These are phyloP conservation scores for Anthonomus grandis DNA, from an alignment of 1,140 invertebrate genomes.

Conservation along the genomic window DNA sequence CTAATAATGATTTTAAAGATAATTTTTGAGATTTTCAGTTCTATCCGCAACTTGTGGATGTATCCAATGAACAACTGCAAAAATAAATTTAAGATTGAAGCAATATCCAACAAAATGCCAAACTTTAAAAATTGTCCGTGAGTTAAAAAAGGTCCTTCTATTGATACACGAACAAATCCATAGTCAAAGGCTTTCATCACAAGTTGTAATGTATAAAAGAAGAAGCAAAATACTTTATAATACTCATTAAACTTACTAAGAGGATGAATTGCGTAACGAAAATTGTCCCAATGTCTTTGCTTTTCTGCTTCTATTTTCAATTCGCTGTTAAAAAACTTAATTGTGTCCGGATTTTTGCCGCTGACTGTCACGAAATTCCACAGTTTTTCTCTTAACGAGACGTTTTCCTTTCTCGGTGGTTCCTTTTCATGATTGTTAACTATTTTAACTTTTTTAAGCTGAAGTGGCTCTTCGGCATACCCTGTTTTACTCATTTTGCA, in stretches of 20 bases:
- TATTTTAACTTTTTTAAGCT: too few relatives aligned
- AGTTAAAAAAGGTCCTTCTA: not conserved
- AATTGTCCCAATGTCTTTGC: slow-evolving; percentile 33
- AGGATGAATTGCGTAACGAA: slow-evolving; percentile 28
- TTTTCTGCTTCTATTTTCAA: slow-evolving; percentile 32
- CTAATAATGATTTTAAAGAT: slow-evolving; percentile 9
- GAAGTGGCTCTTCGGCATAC: too few relatives aligned
- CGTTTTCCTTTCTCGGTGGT: too few relatives aligned
- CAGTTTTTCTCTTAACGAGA: too few relatives aligned
- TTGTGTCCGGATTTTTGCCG: slow-evolving; percentile 5
- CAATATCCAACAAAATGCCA: slow-evolving; percentile 4
- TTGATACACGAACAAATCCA: slow-evolving; percentile 6
- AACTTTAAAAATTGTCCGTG: not conserved
- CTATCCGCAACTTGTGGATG: not conserved
- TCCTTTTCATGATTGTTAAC: too few relatives aligned
- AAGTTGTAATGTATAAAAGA: slow-evolving; percentile 15
- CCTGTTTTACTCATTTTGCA: too few relatives aligned
- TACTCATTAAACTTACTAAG: slow-evolving; percentile 30
- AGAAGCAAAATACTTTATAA: slow-evolving; percentile 23
- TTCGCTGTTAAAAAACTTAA: slow-evolving; percentile 29
- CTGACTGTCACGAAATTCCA: too few relatives aligned
- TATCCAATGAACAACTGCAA: slow-evolving; percentile 26
- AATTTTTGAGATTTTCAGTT: slow-evolving; percentile 10
- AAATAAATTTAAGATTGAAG: slow-evolving; percentile 8
- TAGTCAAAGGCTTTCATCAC: slow-evolving; percentile 12